Evolutionary conservation across 2,888 invertebrate genomes (phyloP).

Genomic region (Apotomis capreana): DNA sequence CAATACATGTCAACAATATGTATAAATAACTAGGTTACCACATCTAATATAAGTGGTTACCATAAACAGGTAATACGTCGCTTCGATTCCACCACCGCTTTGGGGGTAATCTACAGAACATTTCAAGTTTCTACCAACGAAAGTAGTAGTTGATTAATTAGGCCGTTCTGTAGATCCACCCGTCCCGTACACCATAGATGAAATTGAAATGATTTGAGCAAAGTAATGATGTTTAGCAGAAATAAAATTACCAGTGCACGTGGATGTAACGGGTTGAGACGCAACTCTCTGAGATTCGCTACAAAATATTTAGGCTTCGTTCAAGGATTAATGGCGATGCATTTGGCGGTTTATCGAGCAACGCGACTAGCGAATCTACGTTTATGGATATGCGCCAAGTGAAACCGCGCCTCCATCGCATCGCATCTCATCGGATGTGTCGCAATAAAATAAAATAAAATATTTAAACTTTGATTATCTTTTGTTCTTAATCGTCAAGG

Average conservation of each 20-base stretch:
- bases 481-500: too few relatives aligned
- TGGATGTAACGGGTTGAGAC: background rate
- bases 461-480: too few relatives aligned
- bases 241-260: slow-evolving; percentile 19
- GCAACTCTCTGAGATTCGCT: background rate
- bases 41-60: slow-evolving; percentile 55
- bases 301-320: too few relatives aligned
- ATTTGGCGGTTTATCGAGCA: too few relatives aligned
- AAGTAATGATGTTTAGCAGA: slow-evolving; percentile 28
- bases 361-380: too few relatives aligned
- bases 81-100: slow-evolving; percentile 21
- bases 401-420: too few relatives aligned
- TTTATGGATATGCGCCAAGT: too few relatives aligned
- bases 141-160: background rate
- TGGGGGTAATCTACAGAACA: slow-evolving; percentile 25
- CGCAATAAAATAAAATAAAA: too few relatives aligned
- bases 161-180: slow-evolving; percentile 13
- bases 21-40: slow-evolving; percentile 73
- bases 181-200: slow-evolving; percentile 10
- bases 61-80: slow-evolving; percentile 36
- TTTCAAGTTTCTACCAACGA: slow-evolving; percentile 1
- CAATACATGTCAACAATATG: slow-evolving; percentile 73
- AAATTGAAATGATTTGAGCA: slow-evolving; percentile 23
- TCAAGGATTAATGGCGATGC: too few relatives aligned
- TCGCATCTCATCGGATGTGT: too few relatives aligned